Evolutionary conservation across 2,888 invertebrate species (phyloP), one percentile per base, ranked within the genome.

Genomic region (Orthosia incerta): DNA sequence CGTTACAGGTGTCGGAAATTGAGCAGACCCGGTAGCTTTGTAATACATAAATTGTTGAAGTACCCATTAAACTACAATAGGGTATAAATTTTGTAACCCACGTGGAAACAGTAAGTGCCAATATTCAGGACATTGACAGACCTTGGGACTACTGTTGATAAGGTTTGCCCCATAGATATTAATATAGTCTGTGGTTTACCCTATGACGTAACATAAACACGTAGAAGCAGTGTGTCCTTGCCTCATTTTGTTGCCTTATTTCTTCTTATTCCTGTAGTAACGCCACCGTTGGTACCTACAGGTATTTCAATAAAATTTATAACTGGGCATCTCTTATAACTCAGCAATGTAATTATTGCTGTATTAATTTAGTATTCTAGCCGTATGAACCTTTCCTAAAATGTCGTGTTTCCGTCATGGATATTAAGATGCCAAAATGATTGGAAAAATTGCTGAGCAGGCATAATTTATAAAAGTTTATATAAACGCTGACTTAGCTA

Each of bases 61-160:
- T 64, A 20, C 56, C 26, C 53, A 57, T 69, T 60, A 57, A 75
- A 83, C 12, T 50, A 69, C 64, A 65, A 71, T 62, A 64, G 51
- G 50, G n/a, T 67, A 67, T 64, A 61, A 18, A 55, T 63, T 59
- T 65, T 63, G 45, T 55, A 16, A 56, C 16, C 31, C 84, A 71
- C 59, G 77, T 77, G 74, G 61, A 66, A 31, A 67, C 59, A 56
- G 15, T 68, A 67, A 61, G 48, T 65, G 45, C n/a, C n/a, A 56
- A 61, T 62, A 72, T 73, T 46, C 9, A 51, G 67, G 45, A 46
- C 61, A 62, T 65, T 84, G 61, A 67, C 75, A 72, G 56, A 65
- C 67, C 65, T 67, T 68, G 67, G 18, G 13, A 20, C 31, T 67
- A 55, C 20, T 20, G 46, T 59, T 0, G 18, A 16, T 57, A 39